phyloP scores from a whole-genome alignment of 2,113 vertebrate species.

The Myxocyprinus asiaticus region DNA sequence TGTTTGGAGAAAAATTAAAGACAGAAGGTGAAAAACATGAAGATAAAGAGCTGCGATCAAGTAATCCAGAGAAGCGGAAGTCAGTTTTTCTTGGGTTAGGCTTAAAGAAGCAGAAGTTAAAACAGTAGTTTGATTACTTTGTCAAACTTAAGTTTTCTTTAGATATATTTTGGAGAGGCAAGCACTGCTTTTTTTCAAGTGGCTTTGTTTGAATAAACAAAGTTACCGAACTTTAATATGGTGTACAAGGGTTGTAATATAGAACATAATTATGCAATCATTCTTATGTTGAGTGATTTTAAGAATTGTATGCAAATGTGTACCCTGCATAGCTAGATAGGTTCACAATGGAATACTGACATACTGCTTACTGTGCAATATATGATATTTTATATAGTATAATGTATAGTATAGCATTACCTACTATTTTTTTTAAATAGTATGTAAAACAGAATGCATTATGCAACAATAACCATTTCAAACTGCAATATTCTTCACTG shows the following conservation, averaged over 20 bases:
- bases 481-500: too few species aligned
- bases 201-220: not conserved
- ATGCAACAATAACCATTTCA: too few species aligned
- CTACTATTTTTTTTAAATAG: too few species aligned
- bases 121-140: conserved; percentile 19
- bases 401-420: too few species aligned
- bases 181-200: not conserved
- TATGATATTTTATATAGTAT: too few species aligned
- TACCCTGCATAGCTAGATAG: not conserved
- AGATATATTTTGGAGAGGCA: not conserved
- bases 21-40: conserved; percentile 40
- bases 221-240: conserved; percentile 1
- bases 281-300: not conserved
- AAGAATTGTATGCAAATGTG: not conserved
- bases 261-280: conserved; percentile 2
- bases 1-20: conserved; percentile 50
- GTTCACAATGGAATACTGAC: not conserved
- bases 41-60: conserved; percentile 46
- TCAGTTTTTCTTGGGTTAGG: conserved; percentile 25
- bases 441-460: too few species aligned
- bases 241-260: not conserved
- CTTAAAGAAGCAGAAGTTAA: conserved; percentile 34
- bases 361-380: not conserved
- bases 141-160: not conserved
- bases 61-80: conserved; percentile 37